Percentiles rank a stretch among this genome's conserved stretches.
Conservation (phyloP, 1,140 invertebrate species). For the Paraescarpia echinospica region DNA sequence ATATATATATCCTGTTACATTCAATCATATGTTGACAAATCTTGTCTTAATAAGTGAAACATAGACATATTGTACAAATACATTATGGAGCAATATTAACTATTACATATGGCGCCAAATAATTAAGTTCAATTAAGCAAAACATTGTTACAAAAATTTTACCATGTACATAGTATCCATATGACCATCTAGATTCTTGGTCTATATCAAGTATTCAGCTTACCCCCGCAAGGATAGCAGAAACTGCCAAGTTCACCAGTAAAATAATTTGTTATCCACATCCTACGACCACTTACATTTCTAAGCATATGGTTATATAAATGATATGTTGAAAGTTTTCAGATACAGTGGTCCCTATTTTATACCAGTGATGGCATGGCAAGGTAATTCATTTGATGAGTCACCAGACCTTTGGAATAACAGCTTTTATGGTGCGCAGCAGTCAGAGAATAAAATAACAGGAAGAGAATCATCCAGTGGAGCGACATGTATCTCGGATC, state of each 20-base stretch:
- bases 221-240: not conserved
- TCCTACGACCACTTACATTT: not conserved
- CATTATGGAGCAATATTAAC: too few species aligned
- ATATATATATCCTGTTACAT: too few species aligned
- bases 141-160: not conserved
- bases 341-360: not conserved
- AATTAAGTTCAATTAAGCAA: too few species aligned
- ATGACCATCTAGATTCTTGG: not conserved
- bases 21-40: too few species aligned
- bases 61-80: too few species aligned
- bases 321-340: not conserved
- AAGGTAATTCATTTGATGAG: not conserved
- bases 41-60: too few species aligned
- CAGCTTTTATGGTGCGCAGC: not conserved
- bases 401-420: not conserved
- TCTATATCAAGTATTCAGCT: not conserved
- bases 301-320: too few species aligned
- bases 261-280: not conserved
- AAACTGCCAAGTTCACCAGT: not conserved
- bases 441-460: not conserved
- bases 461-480: not conserved
- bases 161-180: not conserved
- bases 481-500: not conserved
- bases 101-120: too few species aligned
- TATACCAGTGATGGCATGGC: slow-evolving; percentile 3